Evolutionary conservation across 2,797 vertebrate species (phyloP).

Genomic region (Sebastolobus alascanus): DNA sequence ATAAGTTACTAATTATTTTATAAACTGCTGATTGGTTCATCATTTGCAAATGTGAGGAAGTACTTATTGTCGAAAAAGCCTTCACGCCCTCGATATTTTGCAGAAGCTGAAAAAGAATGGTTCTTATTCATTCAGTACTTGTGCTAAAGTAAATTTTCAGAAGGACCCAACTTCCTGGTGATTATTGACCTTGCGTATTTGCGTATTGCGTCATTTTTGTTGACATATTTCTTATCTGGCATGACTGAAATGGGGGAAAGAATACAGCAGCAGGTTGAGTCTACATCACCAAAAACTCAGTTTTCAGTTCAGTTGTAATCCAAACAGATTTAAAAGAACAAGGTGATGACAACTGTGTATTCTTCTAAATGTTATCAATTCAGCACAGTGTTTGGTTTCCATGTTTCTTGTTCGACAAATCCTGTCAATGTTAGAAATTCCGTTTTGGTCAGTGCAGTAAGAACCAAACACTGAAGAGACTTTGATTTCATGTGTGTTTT

Average conservation of each 20-base stretch:
- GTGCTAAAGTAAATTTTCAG: background rate
- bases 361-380: background rate
- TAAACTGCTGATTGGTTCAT: background rate
- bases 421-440: background rate
- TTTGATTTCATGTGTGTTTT: slow-evolving; percentile 23
- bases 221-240: background rate
- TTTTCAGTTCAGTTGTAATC: background rate
- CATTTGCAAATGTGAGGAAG: background rate
- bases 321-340: background rate
- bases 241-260: background rate
- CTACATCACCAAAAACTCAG: background rate
- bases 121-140: background rate
- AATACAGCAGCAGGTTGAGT: background rate
- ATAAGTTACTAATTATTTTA: background rate
- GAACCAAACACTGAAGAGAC: background rate
- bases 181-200: background rate
- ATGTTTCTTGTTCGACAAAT: slow-evolving; percentile 21
- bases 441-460: background rate
- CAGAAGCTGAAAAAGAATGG: background rate
- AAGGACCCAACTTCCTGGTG: background rate
- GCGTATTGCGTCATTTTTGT: background rate
- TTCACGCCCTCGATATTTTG: background rate
- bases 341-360: background rate
- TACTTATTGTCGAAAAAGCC: background rate
- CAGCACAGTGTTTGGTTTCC: background rate